phyloP scores from a whole-genome alignment of 2,113 vertebrate species.

The Caretta caretta region DNA sequence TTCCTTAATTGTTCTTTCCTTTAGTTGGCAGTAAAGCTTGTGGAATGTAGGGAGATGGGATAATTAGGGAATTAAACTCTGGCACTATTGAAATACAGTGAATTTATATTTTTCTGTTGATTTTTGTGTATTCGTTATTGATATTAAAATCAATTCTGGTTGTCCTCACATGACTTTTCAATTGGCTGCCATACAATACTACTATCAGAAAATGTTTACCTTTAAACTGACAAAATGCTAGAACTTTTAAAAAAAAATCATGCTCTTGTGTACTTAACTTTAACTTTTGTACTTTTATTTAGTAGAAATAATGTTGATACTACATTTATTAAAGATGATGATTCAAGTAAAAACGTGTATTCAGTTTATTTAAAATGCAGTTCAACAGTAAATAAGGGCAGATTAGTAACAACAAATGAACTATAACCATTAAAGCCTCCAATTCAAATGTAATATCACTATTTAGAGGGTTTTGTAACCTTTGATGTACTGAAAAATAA shows the following conservation, averaged over 20 bases:
- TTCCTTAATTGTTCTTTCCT: no score
- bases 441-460: background rate
- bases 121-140: background rate
- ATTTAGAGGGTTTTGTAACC: rapidly evolving
- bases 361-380: background rate
- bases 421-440: background rate
- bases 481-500: background rate
- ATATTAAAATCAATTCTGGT: background rate
- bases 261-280: background rate
- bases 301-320: background rate
- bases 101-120: background rate
- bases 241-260: background rate
- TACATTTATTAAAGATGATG: background rate
- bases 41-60: no score
- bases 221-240: background rate
- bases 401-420: background rate
- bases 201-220: background rate
- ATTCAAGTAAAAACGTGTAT: background rate
- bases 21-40: no score
- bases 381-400: background rate
- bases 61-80: no score
- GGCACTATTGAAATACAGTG: no score
- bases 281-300: background rate
- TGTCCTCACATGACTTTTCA: background rate
- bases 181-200: background rate